Base-by-base conservation (phyloP, 2,888 invertebrate genomes). In the Oscheius onirici region DNA sequence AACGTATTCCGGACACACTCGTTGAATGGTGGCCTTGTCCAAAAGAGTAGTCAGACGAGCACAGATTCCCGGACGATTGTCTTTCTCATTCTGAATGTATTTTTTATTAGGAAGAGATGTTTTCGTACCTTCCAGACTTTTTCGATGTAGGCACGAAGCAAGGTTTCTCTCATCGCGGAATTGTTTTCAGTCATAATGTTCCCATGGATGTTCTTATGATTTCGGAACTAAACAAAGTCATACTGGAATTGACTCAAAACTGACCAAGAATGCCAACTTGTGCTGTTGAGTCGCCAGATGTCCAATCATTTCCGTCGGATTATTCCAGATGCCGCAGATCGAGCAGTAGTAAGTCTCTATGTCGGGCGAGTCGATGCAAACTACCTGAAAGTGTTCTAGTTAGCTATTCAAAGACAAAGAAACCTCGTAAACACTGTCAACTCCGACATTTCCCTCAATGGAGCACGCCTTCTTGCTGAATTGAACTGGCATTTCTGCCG, bases 311-410 rank as follows among this genome's bases (percentile, higher is more conserved):
- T 61, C 60, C n/a, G 17, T 20, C 46, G 51, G 52, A 17, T 49
- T 51, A 6, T 11, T 28, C 69, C 69, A 69, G 11, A 58, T 17
- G 13, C 69, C 52, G 20, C 69, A 69, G 17, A 44, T 49, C 15
- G 60, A 28, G 41, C 69, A 69, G 46, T 69, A 69, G 24, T 49
- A 49, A 3, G 60, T 60, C 34, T 69, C 69, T 49, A 69, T 11
- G 1, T 49, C 49, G n/a, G 69, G 60, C 10, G n/a, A 5, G 26
- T 69, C 69, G 17, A 60, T 13, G 17, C 69, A 69, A 17, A 60
- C 69, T 8, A 69, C 51, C 61, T 69, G 41, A 44, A 68, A 44
- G 57, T 13, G 44, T 28, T 17, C n/a, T 15, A 15, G n/a, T 34
- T 28, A 15, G 15, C 8, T 52, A 3, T 5, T n/a, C 0, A 34